Evolutionary conservation across 2,113 vertebrate species (phyloP), one percentile per base, ranked within the genome.

Genomic region (Sander vitreus): DNA sequence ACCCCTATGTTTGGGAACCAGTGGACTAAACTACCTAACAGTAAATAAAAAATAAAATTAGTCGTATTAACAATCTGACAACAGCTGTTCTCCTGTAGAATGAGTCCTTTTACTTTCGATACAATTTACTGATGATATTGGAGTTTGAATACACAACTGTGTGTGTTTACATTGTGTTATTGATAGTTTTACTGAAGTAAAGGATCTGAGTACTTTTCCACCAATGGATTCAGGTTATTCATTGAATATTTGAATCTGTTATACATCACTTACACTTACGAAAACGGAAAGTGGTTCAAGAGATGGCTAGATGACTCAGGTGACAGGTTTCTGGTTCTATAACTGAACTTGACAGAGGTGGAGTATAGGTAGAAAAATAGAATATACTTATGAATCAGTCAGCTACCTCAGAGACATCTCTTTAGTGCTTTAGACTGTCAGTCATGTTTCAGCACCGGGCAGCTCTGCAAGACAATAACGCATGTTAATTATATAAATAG

Each of bases 371-470:
- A 11, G 50, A 62, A 25, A 33, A 2, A 19, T 14, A 15, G 25
- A 55, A 57, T 55, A 53, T n/a, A 51, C 3, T 6, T 21, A 50
- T 48, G 55, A 73, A 73, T 48, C 21, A 60, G 18, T 50, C 55
- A 50, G 25, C 54, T 45, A 13, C 45, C 21, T 51, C 30, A 16
- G 71, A 47, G 10, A 16, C 3, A 2, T 25, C 58, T 51, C 13
- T 51, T 50, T 33, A 19, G 27, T 19, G 39, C 12, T 19, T 39
- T 10, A 39, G 25, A 23, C 57, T 16, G n/a, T n/a, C n/a, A 19
- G 60, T 39, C 25, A 23, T 13, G 15, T 76, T 74, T 81, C 70
- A 82, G 78, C 51, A 76, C 66, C 27, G 45, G 71, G 73, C 76
- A 81, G 76, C 85, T 53, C 59, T 64, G 33, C 47, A 33, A 16